Evolutionary conservation across 2,797 vertebrate species (phyloP).

Genomic region (Clarias fuscus): DNA sequence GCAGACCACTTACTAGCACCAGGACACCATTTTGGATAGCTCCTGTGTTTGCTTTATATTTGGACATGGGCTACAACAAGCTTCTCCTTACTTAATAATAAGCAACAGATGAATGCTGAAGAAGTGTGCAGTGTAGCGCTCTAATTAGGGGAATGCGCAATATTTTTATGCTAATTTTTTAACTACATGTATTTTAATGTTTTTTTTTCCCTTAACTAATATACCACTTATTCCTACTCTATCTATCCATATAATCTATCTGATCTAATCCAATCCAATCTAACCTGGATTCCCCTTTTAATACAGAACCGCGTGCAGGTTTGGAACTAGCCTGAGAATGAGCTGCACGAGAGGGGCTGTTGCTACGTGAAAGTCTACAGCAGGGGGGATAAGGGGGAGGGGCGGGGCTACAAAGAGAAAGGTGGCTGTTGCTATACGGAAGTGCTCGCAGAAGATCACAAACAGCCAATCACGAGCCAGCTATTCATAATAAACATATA

Average conservation of each 20-base stretch:
- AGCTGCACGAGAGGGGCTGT: constrained; percentile 35
- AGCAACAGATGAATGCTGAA: background rate
- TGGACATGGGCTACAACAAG: background rate
- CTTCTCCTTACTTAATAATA: background rate
- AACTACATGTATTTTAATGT: background rate
- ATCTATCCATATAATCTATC: background rate
- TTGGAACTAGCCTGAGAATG: background rate
- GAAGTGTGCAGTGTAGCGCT: background rate
- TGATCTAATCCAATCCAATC: background rate
- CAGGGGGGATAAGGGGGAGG: constrained; percentile 32
- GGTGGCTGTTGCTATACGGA: constrained; percentile 81
- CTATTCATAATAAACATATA: constrained; percentile 76
- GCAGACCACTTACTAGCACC: background rate
- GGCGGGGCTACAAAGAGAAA: constrained; percentile 54
- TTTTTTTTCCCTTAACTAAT: background rate
- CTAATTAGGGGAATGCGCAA: background rate
- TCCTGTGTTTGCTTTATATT: background rate
- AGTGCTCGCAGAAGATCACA: constrained; percentile 69
- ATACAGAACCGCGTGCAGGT: background rate
- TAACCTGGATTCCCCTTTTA: background rate
- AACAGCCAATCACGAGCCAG: constrained; percentile 70
- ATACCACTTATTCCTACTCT: background rate
- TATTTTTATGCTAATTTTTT: background rate
- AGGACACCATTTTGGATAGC: background rate
- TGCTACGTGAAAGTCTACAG: constrained; percentile 43